Percentiles rank a stretch among this genome's conserved stretches.
phyloP scores from a whole-genome alignment of 2,113 vertebrate species.

The Alligator sinensis region DNA sequence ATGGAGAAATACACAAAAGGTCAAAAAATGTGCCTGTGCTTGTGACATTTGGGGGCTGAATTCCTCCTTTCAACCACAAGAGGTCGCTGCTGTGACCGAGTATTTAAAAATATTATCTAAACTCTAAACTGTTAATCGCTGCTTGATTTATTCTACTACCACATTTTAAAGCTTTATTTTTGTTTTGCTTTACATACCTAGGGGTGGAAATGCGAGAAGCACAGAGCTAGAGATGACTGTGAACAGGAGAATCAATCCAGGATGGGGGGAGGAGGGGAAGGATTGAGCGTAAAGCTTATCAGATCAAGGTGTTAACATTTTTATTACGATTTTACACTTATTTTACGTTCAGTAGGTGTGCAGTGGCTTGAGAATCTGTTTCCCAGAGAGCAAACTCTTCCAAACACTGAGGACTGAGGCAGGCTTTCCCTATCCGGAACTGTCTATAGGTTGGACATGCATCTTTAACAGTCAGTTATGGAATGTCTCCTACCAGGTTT shows the following conservation, averaged over 20 bases:
- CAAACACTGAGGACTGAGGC: neutral
- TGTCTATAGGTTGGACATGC: no score
- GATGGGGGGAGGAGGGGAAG: neutral
- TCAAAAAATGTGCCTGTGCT: constrained; percentile 15
- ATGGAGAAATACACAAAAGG: constrained; percentile 44
- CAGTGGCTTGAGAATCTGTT: neutral
- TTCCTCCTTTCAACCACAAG: constrained; percentile 74
- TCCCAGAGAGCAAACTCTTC: neutral
- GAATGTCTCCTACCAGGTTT: neutral
- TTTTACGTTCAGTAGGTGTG: neutral
- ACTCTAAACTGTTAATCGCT: constrained; percentile 29
- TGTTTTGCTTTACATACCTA: neutral
- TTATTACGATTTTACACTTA: neutral
- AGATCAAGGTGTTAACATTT: neutral
- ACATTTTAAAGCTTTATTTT: neutral
- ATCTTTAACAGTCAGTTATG: neutral
- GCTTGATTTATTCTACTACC: constrained; percentile 44
- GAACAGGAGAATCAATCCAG: neutral
- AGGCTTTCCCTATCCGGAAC: neutral
- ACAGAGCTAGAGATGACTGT: neutral
- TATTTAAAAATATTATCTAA: constrained; percentile 31
- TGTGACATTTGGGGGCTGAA: neutral
- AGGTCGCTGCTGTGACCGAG: constrained; percentile 79
- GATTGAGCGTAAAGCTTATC: neutral
- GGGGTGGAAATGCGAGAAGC: neutral